Percentiles rank a stretch among this genome's conserved stretches.
Evolutionary conservation across 1,140 invertebrate genomes (phyloP).

Genomic region (Phortica variegata): DNA sequence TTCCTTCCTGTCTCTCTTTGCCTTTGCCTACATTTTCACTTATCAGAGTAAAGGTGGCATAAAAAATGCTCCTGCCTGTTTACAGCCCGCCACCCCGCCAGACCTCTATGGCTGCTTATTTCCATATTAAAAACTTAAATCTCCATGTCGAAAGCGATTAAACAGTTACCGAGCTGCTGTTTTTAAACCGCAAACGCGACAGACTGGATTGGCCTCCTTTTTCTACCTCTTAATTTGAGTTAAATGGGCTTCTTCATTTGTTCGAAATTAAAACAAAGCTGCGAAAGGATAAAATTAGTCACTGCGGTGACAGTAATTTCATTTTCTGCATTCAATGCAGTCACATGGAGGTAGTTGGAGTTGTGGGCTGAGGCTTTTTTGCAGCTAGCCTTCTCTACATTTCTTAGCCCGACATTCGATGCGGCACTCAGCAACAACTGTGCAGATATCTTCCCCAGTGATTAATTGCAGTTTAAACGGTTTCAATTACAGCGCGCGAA

Average conservation of each 20-base stretch:
- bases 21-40: too few species aligned
- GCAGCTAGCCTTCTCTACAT: neutral
- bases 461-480: conserved; percentile 56
- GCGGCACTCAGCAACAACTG: conserved; percentile 52
- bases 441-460: conserved; percentile 41
- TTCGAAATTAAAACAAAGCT: conserved; percentile 44
- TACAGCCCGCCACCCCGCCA: neutral
- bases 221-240: too few species aligned
- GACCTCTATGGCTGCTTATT: neutral
- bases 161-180: conserved; percentile 31
- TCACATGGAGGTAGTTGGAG: neutral
- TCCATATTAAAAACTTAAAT: conserved; percentile 41
- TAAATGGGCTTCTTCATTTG: conserved; percentile 20
- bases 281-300: conserved; percentile 53
- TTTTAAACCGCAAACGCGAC: conserved; percentile 1
- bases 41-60: conserved; percentile 37
- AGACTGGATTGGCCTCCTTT: conserved; percentile 1
- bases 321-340: conserved; percentile 17
- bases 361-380: conserved; percentile 3
- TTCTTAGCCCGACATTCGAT: conserved; percentile 25
- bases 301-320: conserved; percentile 47
- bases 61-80: too few species aligned
- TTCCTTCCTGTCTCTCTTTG: too few species aligned
- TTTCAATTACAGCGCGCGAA: conserved; percentile 48
- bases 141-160: conserved; percentile 56